These are phyloP conservation scores for Pseudochromis fuscus DNA, from an alignment of 2,797 vertebrate genomes.

Conservation along the genomic window DNA sequence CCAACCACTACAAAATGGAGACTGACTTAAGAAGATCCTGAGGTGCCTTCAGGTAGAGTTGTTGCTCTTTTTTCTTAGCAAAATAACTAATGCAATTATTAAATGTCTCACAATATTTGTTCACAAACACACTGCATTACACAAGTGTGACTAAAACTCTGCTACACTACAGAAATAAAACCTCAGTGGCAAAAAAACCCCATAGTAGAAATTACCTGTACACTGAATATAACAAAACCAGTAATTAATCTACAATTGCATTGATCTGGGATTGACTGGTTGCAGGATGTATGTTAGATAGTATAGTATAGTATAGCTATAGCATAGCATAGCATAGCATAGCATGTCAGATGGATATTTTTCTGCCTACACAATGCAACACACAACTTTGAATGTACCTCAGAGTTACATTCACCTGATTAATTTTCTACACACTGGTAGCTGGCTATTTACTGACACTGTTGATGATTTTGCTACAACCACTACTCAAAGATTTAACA, in stretches of 20 bases:
- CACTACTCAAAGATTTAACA: constrained; percentile 37
- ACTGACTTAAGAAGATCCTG: too few relatives aligned
- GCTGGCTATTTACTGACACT: constrained; percentile 36
- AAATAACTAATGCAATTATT: too few relatives aligned
- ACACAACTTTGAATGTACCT: constrained; percentile 8
- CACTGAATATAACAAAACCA: too few relatives aligned
- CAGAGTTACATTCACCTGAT: constrained; percentile 23
- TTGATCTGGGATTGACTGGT: constrained; percentile 23
- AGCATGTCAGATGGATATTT: constrained; percentile 22
- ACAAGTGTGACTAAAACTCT: constrained; percentile 13
- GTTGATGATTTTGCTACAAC: constrained; percentile 55
- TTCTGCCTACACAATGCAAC: constrained; percentile 8
- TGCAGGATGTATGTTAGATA: constrained; percentile 24
- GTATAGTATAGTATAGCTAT: too few relatives aligned
- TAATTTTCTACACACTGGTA: constrained; percentile 28
- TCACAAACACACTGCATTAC: neutral
- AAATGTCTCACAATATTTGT: too few relatives aligned
- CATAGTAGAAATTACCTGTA: constrained; percentile 23
- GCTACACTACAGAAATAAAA: constrained; percentile 3
- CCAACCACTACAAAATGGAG: constrained; percentile 2
- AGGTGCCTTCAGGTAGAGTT: too few relatives aligned
- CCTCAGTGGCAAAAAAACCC: constrained; percentile 10
- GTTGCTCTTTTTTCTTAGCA: too few relatives aligned
- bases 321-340: too few relatives aligned
- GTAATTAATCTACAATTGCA: too few relatives aligned